A percentile compares a stretch with the other conserved stretches of the same genome.
These are phyloP conservation scores for Scaptomyza graminum DNA, from an alignment of 1,140 invertebrate genomes.

Conservation along the genomic window DNA sequence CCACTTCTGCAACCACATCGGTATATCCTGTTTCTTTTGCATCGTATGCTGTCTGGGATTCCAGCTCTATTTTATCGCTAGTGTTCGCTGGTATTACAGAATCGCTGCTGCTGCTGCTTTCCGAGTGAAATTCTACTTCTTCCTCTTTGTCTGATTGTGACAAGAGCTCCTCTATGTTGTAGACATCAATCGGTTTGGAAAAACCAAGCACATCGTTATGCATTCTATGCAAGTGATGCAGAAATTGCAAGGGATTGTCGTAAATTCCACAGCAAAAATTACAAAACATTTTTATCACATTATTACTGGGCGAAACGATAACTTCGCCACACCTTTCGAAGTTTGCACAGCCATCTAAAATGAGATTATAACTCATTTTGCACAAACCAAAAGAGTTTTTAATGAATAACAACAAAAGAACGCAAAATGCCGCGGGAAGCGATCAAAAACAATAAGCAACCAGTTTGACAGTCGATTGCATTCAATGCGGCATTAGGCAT, in stretches of 20 bases:
- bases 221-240: conserved; percentile 53
- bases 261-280: conserved; percentile 59
- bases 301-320: conserved; percentile 57
- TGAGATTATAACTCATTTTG: conserved; percentile 44
- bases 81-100: not conserved
- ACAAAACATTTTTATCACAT: conserved; percentile 59
- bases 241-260: conserved; percentile 46
- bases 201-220: conserved; percentile 55
- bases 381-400: not conserved
- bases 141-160: not conserved
- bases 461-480: conserved; percentile 4
- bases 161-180: conserved; percentile 58
- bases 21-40: not conserved
- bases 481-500: not conserved
- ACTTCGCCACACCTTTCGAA: conserved; percentile 73
- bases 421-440: conserved; percentile 42
- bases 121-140: no score
- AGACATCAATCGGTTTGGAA: conserved; percentile 45
- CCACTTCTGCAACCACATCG: conserved; percentile 45
- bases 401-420: conserved; percentile 8
- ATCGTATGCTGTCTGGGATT: conserved; percentile 4
- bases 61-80: not conserved
- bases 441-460: not conserved
- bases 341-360: conserved; percentile 21
- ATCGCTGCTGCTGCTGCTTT: no score